Evolutionary conservation across 2,888 invertebrate genomes (phyloP), one percentile per base, ranked within the genome.

Genomic region (Dendrolimus pini): DNA sequence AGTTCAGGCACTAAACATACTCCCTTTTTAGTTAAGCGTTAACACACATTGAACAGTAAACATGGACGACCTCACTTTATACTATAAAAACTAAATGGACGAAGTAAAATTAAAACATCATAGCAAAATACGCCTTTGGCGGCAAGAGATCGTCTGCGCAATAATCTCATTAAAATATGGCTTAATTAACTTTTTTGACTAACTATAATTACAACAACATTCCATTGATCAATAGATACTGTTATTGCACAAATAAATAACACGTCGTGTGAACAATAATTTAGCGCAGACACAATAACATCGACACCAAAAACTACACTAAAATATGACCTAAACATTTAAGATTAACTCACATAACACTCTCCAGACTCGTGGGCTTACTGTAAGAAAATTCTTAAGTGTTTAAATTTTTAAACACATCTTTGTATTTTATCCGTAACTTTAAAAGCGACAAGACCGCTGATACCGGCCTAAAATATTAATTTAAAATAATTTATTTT

Each of bases 1-100:
- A 80, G 75, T 82, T 80, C 83, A 87, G 87, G 85, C 89, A 86
- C 85, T 79, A 81, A 77, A 80, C 75, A 77, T 74, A 76, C 72
- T 75, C 67, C 42, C 63, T 59, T 66, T 67, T 62, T 67, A 62
- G 65, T 67, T 67, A 80, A 80, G 78, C 80, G 72, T 80, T 75
- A 80, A 80, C 74, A 72, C 74, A 72, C 70, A 67, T 68, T 74
- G 65, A 71, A 70, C 72, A 63, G 69, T 66, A 66, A 64, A 68
- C 65, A 70, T 69, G 63, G 61, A 68, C 71, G 82, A 85, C 83
- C 86, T 80, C 88, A 86, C 86, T 83, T 85, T 82, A 77, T 70
- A 71, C 69, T 12, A 47, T 12, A 12, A 7, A 7, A 47, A 47
- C 30, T 30, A 30, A 30, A 30, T 30, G 30, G 30, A 30, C 30